These are phyloP conservation scores for Sinocyclocheilus anshuiensis DNA, from an alignment of 2,113 vertebrate genomes.

Conservation along the genomic window DNA sequence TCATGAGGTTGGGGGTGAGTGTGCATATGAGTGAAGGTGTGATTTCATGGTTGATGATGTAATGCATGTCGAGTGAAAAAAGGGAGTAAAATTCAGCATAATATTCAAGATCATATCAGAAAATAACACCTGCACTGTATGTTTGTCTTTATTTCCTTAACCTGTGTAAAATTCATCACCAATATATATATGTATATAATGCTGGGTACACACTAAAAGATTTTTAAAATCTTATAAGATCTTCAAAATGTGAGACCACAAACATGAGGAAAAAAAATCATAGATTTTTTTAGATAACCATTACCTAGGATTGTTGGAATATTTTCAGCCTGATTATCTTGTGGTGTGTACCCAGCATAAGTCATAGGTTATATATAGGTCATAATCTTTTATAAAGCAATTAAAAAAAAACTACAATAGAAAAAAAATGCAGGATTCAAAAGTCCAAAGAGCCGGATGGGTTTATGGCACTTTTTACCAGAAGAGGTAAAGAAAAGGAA, in stretches of 20 bases:
- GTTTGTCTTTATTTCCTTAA: not conserved
- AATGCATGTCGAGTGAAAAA: not conserved
- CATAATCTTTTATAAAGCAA: not conserved
- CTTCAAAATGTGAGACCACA: too few relatives aligned
- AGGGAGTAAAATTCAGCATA: not conserved
- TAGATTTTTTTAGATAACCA: too few relatives aligned
- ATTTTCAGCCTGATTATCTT: too few relatives aligned
- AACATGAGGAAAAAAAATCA: too few relatives aligned
- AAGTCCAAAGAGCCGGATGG: not conserved
- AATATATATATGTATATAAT: too few relatives aligned
- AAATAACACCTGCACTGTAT: not conserved
- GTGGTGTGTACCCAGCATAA: too few relatives aligned
- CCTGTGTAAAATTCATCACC: not conserved
- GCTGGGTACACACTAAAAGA: too few relatives aligned
- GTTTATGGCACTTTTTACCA: not conserved
- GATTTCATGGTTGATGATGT: not conserved
- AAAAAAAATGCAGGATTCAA: not conserved
- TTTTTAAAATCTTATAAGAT: too few relatives aligned
- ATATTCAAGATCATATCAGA: not conserved
- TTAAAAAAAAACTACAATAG: not conserved
- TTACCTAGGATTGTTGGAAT: too few relatives aligned
- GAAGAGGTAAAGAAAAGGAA: not conserved
- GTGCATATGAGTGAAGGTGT: not conserved
- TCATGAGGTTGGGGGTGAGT: constrained; percentile 1
- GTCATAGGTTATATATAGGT: not conserved